Conservation (phyloP, 2,113 vertebrate species). For the Erythrolamprus reginae region DNA sequence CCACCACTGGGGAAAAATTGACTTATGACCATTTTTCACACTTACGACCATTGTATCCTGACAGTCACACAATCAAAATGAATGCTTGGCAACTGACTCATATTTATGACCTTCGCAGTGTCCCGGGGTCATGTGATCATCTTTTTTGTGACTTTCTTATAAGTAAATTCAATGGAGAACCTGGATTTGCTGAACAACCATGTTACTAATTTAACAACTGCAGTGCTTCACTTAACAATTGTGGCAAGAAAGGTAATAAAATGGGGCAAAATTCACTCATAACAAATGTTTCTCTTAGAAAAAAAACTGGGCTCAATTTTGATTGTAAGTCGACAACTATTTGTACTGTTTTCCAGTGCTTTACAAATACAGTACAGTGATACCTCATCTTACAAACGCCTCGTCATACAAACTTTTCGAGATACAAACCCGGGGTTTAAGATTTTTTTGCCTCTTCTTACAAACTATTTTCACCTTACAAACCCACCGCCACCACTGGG, state of each 20-base stretch:
- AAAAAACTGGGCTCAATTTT: neutral
- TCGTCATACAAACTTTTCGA: too few species aligned
- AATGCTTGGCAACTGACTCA: neutral
- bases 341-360: neutral
- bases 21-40: neutral
- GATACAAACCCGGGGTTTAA: too few species aligned
- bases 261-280: neutral
- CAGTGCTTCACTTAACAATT: neutral
- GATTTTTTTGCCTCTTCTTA: too few species aligned
- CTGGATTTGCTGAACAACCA: neutral
- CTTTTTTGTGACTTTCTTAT: neutral
- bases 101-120: neutral
- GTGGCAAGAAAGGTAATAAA: neutral
- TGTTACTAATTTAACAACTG: neutral
- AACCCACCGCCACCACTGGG: too few species aligned
- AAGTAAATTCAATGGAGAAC: neutral
- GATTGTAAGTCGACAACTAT: neutral
- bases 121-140: neutral
- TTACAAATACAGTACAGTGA: too few species aligned
- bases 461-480: too few species aligned
- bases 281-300: neutral
- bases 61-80: neutral
- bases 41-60: neutral
- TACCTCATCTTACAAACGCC: too few species aligned
- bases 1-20: neutral